Percentiles rank a stretch among this genome's conserved stretches.
Conservation (phyloP, 2,797 vertebrate genomes). For the Melopsittacus undulatus region DNA sequence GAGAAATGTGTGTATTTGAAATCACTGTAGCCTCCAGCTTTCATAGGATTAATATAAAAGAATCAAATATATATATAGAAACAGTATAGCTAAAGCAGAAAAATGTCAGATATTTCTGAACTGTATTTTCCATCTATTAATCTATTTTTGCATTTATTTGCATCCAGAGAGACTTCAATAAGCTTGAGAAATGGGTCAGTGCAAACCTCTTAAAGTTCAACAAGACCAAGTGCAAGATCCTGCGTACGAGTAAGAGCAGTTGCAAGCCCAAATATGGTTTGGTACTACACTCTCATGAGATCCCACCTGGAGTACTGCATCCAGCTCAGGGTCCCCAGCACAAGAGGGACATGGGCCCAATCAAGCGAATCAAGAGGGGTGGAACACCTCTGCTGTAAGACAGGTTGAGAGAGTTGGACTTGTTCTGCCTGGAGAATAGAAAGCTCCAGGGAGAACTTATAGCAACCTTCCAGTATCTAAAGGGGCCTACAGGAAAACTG, state of each 20-base stretch:
- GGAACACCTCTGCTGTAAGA: neutral
- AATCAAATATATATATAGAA: neutral
- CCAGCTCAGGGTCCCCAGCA: neutral
- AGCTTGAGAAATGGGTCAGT: neutral
- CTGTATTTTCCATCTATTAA: neutral
- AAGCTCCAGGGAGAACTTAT: neutral
- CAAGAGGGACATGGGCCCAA: neutral
- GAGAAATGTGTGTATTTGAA: neutral
- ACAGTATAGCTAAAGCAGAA: neutral
- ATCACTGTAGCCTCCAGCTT: neutral
- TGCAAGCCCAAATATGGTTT: neutral
- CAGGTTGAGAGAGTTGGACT: neutral
- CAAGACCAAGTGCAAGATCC: neutral
- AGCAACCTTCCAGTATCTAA: neutral
- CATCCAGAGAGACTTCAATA: neutral
- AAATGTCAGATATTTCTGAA: neutral
- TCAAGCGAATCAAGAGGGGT: neutral
- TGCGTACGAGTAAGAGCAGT: neutral
- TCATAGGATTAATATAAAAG: neutral
- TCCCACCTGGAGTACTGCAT: neutral
- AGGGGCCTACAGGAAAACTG: neutral
- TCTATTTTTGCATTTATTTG: neutral
- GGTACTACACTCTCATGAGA: neutral
- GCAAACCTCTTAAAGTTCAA: neutral
- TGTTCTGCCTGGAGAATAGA: neutral